Evolutionary conservation across 2,113 vertebrate species (phyloP).

Genomic region (Donacobius atricapilla): DNA sequence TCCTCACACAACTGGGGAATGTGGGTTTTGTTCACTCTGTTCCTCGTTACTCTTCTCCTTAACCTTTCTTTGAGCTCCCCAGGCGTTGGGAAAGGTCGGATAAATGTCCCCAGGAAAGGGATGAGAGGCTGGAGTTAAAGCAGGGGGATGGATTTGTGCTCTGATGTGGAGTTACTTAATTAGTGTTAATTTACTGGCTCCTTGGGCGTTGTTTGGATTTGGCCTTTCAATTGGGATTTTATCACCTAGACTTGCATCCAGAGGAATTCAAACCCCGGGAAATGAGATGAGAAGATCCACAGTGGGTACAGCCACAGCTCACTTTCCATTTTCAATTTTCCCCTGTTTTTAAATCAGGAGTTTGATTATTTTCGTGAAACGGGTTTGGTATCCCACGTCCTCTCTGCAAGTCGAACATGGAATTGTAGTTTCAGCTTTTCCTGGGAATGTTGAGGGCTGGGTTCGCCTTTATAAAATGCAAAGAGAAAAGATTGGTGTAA

Average conservation of each 20-base stretch:
- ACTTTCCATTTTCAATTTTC: not conserved
- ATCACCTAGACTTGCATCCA: not conserved
- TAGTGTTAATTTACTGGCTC: not conserved
- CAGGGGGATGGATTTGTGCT: not conserved
- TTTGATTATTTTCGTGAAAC: not conserved
- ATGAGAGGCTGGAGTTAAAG: not conserved
- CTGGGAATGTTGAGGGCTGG: not conserved
- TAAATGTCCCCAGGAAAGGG: not conserved
- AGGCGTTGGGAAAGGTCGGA: not conserved
- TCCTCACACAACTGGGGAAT: not conserved
- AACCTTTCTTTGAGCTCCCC: not conserved
- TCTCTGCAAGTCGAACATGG: not conserved
- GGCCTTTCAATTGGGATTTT: not conserved
- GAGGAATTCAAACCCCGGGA: not conserved
- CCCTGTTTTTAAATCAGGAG: not conserved
- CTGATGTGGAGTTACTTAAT: not conserved
- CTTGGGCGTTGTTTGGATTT: not conserved
- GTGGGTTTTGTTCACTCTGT: not conserved
- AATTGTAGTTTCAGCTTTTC: not conserved
- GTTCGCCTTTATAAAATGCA: not conserved
- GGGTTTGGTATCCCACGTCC: not conserved
- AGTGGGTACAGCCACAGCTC: not conserved
- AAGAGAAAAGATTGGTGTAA: not conserved
- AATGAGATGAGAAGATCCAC: not conserved
- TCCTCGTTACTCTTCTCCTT: not conserved